Conservation (phyloP, 2,888 invertebrate genomes). For the Dione vanillae region DNA sequence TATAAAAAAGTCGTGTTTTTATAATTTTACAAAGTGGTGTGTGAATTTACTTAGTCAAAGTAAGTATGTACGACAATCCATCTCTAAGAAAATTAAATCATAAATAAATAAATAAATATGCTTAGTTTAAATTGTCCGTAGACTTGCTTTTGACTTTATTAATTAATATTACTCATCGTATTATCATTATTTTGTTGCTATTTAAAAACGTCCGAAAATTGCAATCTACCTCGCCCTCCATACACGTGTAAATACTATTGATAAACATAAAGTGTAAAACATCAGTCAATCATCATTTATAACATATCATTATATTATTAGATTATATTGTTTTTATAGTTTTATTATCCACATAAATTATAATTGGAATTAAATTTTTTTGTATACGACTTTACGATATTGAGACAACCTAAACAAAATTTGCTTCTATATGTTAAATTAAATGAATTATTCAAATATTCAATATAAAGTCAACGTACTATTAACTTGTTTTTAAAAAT, state of each 20-base stretch:
- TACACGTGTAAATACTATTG: slow-evolving; percentile 5
- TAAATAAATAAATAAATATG: too few relatives aligned
- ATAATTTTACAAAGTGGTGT: not conserved
- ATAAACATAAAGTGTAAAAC: not conserved
- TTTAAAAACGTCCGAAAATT: not conserved
- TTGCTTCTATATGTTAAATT: too few relatives aligned
- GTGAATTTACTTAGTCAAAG: not conserved
- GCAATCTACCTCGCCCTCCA: not conserved
- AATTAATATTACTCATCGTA: too few relatives aligned
- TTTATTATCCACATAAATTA: too few relatives aligned
- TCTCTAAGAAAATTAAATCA: not conserved
- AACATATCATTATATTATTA: slow-evolving; percentile 1
- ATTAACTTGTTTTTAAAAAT: too few relatives aligned
- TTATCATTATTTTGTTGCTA: not conserved
- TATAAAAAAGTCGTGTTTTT: not conserved
- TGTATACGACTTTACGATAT: too few relatives aligned
- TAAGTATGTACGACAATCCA: not conserved
- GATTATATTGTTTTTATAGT: not conserved
- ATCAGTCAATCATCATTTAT: not conserved
- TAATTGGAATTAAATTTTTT: too few relatives aligned
- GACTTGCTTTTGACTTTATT: too few relatives aligned
- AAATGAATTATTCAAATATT: too few relatives aligned
- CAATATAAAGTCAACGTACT: too few relatives aligned
- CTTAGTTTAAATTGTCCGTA: too few relatives aligned
- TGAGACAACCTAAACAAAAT: too few relatives aligned